phyloP scores from a whole-genome alignment of 2,888 invertebrate species.

The Perdita meconis region DNA sequence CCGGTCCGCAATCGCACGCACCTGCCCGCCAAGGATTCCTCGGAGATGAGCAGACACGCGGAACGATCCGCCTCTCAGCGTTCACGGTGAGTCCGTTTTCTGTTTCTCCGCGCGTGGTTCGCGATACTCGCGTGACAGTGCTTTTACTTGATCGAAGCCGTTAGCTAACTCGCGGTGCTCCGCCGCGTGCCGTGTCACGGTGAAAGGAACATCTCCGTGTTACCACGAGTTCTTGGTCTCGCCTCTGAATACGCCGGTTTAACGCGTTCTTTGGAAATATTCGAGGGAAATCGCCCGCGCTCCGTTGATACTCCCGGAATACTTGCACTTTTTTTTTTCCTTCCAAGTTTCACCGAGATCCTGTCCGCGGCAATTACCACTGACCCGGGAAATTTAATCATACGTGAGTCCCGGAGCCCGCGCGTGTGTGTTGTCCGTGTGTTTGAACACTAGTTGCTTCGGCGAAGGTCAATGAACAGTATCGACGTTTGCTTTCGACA shows the following conservation, averaged over 20 bases:
- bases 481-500: slow-evolving; percentile 39
- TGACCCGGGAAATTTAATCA: slow-evolving; percentile 25
- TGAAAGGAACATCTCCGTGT: slow-evolving; percentile 51
- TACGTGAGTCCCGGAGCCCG: slow-evolving; percentile 11
- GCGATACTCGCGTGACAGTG: slow-evolving; percentile 43
- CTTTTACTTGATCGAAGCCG: slow-evolving; percentile 44
- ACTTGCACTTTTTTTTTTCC: slow-evolving; percentile 11
- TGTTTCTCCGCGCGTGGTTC: too few relatives aligned
- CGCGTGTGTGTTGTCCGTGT: slow-evolving; percentile 4
- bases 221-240: slow-evolving; percentile 14
- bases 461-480: slow-evolving; percentile 49
- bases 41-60: slow-evolving; percentile 57
- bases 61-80: slow-evolving; percentile 48
- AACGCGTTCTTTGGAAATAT: slow-evolving; percentile 6
- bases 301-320: neutral
- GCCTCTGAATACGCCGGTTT: slow-evolving; percentile 27
- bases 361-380: neutral
- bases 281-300: neutral
- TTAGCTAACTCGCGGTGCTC: slow-evolving; percentile 28
- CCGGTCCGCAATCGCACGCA: slow-evolving; percentile 52
- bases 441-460: slow-evolving; percentile 58
- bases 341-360: slow-evolving; percentile 9
- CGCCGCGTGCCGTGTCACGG: slow-evolving; percentile 28
- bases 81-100: slow-evolving; percentile 59
- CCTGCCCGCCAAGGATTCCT: slow-evolving; percentile 44